Base-by-base conservation (phyloP, 2,113 vertebrate genomes). In the Misgurnus mizolepis region DNA sequence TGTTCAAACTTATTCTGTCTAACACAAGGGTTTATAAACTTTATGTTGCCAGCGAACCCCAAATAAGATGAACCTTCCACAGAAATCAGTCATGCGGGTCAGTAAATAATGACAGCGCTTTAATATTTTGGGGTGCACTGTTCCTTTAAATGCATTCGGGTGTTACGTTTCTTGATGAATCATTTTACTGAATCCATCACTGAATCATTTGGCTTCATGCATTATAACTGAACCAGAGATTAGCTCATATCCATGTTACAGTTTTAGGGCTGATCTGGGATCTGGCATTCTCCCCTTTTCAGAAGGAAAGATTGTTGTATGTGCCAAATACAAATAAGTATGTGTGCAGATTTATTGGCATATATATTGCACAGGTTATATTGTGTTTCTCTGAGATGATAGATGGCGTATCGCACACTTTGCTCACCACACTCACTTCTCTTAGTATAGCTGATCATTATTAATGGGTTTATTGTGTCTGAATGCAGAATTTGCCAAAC, bases 321-420 rank as follows among this genome's bases (percentile, higher is more conserved):
- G 87, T 90, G 89, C 91, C 89, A 91, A 86, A 85, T 87, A 86
- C 81, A 71, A 86, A 91, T 86, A 87, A 90, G 89, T 87, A 90
- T 87, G 88, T 86, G 86, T 86, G 86, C 84, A 86, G 84, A 90
- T 91, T 90, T 91, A 93, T 91, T 88, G 79, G 79, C 89, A 82
- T 86, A 87, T 93, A 91, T 91, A 90, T 89, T 87, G 88, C 86
- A 79, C 22, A 0, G 47, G 12, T 39, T 70, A 7, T 67, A 43
- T 14, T 34, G 67, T 69, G 47, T 85, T 88, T 91, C 71, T 91
- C 82, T 84, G 84, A 86, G 82, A 88, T 85, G 76, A 86, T 81
- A 58, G 34, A 9, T 76, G 78, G 80, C 70, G 80, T 90, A 91
- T 90, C 90, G 89, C 84, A 84, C 88, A 91, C 86, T 88, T 89